Percentiles rank a stretch among this genome's conserved stretches.
Conservation (phyloP, 2,797 vertebrate genomes). For the Myotis planiceps region DNA sequence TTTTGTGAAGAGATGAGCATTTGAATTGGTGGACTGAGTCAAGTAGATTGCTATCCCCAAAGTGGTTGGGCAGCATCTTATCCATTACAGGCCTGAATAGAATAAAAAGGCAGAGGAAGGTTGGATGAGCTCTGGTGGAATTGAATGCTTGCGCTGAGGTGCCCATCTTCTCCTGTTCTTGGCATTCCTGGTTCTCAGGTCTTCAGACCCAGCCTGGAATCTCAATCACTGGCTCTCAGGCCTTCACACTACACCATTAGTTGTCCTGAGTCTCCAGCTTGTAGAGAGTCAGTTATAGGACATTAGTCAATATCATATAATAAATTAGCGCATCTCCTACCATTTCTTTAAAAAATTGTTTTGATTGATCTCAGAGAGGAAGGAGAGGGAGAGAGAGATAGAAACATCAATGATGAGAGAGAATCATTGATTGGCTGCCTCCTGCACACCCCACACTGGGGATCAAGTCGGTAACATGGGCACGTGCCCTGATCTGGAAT, state of each 20-base stretch:
- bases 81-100: background rate
- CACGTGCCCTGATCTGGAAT: too few species aligned
- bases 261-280: background rate
- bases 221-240: background rate
- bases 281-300: background rate
- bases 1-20: background rate
- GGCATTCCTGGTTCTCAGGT: background rate
- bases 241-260: background rate
- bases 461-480: too few species aligned
- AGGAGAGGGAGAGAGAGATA: too few species aligned
- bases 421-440: too few species aligned
- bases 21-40: background rate
- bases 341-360: background rate
- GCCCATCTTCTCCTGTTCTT: background rate
- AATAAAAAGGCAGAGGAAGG: background rate
- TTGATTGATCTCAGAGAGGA: too few species aligned
- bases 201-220: background rate
- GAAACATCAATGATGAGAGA: too few species aligned
- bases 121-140: background rate
- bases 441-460: too few species aligned
- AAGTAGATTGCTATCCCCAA: background rate
- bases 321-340: background rate
- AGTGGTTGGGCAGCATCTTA: background rate
- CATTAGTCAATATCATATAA: background rate
- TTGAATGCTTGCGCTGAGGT: background rate